Base-by-base conservation (phyloP, 1,140 invertebrate genomes). In the Pachypeltis micranthus region DNA sequence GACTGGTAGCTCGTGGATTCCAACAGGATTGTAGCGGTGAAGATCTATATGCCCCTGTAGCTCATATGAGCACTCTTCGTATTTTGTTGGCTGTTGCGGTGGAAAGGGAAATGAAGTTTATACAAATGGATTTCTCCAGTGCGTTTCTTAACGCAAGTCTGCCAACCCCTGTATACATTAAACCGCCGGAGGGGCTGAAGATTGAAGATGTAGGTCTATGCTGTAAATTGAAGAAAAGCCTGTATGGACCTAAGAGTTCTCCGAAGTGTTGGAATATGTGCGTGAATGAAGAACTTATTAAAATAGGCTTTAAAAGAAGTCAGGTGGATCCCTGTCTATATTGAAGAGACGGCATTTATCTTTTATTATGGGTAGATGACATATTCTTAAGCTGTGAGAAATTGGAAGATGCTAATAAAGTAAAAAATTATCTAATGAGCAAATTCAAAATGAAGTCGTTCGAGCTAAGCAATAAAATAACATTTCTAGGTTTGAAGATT, bases 91-190 rank as follows among this genome's bases (percentile, higher is more conserved):
- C 69, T 24, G 2, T 71, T 23, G 67, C 69, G 7, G 68, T 66
- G 1, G 64, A 69, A 39, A 62, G 61, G 19, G 21, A 72, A 73
- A 29, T 58, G 26, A 14, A 24, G 10, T 26, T 58, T 26, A 19
- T 24, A 19, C 56, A 58, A 25, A 70, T 74, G 64, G 74, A 72
- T 64, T 66, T 76, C 16, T 70, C 69, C 47, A 75, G 72, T 57
- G 74, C 74, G 23, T 76, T 74, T 70, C 65, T 75, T 3, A 68
- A 76, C 65, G 73, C 70, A 28, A 65, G 71, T 2, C 59, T 77
- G 19, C 65, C 74, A 28, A 69, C 72, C 67, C 68, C 73, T 7
- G 65, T 75, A 39, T 75, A 71, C 54, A 74, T 77, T 72, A 59
- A 66, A 25, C 67, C 69, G 66, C 74, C 72, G 62, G 71, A 71